These are phyloP conservation scores for Fregata magnificens DNA, from an alignment of 2,113 vertebrate genomes.

Conservation along the genomic window DNA sequence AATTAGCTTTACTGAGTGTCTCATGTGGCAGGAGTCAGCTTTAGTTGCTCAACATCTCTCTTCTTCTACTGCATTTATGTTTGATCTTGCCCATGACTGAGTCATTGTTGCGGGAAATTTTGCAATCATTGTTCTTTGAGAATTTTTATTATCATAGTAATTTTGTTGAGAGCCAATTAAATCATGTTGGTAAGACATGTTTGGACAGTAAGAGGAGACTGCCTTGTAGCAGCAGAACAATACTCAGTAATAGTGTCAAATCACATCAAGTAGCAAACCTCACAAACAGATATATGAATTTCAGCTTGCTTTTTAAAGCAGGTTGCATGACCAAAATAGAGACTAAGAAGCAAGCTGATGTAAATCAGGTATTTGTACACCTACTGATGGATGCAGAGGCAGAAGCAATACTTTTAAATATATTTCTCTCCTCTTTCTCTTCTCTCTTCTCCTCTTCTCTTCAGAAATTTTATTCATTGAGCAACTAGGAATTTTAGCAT, in stretches of 20 bases:
- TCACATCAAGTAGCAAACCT: neutral
- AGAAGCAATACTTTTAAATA: neutral
- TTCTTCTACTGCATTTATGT: conserved; percentile 12
- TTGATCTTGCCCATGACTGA: conserved; percentile 62
- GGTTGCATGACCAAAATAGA: neutral
- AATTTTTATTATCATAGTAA: conserved; percentile 38
- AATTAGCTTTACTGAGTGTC: neutral
- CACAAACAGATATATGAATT: neutral
- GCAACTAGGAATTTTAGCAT: neutral
- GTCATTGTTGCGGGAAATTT: conserved; percentile 3
- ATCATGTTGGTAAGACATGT: neutral
- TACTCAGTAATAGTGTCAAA: neutral
- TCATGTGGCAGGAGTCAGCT: neutral
- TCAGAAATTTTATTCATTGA: neutral
- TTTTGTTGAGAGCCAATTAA: neutral
- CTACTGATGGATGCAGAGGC: neutral
- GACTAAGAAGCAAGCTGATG: neutral
- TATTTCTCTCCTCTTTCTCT: neutral
- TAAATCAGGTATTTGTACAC: neutral
- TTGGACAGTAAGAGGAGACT: neutral
- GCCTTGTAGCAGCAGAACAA: neutral
- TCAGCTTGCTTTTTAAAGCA: neutral
- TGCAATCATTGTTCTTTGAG: neutral
- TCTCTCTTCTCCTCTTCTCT: neutral
- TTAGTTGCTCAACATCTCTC: conserved; percentile 42